phyloP scores from a whole-genome alignment of 23 tunicate genomes.

The Halocynthia roretzi region DNA sequence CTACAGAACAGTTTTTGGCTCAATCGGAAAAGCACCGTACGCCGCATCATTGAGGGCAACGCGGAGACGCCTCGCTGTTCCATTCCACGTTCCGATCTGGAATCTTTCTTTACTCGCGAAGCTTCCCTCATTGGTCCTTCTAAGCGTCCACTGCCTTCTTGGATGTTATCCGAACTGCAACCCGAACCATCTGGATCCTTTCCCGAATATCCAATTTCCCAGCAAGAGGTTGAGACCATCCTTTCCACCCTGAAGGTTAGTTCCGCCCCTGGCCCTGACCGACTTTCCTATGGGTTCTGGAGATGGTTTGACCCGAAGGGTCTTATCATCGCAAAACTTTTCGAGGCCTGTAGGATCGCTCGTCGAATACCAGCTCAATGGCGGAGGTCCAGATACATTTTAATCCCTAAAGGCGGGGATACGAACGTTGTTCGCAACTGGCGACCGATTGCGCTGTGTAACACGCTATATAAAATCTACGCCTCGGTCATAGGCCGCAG shows the following conservation, averaged over 20 bases:
- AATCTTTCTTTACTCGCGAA: too few relatives aligned
- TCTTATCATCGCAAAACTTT: too few relatives aligned
- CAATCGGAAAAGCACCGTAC: too few relatives aligned
- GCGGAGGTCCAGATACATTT: slow-evolving; percentile 1
- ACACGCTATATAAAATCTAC: slow-evolving; percentile 1
- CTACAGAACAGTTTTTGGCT: too few relatives aligned
- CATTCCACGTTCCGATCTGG: too few relatives aligned
- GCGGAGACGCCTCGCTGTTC: too few relatives aligned
- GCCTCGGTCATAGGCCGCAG: slow-evolving; percentile 4
- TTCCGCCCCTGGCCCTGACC: slow-evolving; percentile 8
- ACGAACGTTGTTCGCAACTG: too few relatives aligned
- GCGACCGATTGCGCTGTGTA: not conserved
- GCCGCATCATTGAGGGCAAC: too few relatives aligned
- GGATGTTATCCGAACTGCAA: too few relatives aligned
- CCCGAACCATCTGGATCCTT: too few relatives aligned
- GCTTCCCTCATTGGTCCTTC: too few relatives aligned
- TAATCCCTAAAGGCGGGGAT: not conserved
- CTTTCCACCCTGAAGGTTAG: not conserved
- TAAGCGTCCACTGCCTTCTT: too few relatives aligned
- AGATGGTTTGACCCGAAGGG: slow-evolving; percentile 3
- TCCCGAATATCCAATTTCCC: not conserved
- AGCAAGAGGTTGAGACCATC: not conserved
- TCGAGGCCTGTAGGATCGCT: not conserved
- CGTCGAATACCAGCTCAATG: not conserved
- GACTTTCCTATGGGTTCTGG: slow-evolving; percentile 19